Percentiles rank a stretch among this genome's conserved stretches.
Conservation (phyloP, 2,113 vertebrate genomes). For the Cisticola juncidis region DNA sequence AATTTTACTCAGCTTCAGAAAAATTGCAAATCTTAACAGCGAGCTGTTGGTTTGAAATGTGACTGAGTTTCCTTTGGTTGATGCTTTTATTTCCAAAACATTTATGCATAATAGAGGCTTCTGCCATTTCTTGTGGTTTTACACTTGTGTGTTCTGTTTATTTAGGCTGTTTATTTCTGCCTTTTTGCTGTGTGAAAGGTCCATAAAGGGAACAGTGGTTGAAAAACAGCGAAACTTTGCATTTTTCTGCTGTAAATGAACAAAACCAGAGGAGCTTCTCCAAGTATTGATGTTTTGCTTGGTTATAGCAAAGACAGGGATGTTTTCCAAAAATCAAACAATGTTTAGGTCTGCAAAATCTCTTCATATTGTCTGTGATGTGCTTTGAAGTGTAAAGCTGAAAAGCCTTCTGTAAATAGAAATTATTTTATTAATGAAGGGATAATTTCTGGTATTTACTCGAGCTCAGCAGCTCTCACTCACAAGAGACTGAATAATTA, state of each 20-base stretch:
- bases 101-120: not conserved
- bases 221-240: not conserved
- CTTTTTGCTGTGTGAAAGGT: not conserved
- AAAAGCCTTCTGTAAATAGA: not conserved
- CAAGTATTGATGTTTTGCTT: not conserved
- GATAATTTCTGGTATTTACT: not conserved
- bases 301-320: not conserved
- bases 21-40: not conserved
- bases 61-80: not conserved
- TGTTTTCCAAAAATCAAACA: not conserved
- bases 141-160: not conserved
- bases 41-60: not conserved
- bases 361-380: rapidly evolving
- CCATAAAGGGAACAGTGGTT: not conserved
- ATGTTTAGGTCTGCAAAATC: not conserved
- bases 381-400: not conserved
- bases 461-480: not conserved
- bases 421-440: not conserved
- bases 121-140: not conserved
- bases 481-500: not conserved
- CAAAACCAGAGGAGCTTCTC: not conserved
- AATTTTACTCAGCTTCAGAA: not conserved
- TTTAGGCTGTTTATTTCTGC: not conserved
- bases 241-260: not conserved
- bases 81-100: not conserved